Conservation (phyloP, 2,888 invertebrate genomes). For the Lepetodrilus schrolli region DNA sequence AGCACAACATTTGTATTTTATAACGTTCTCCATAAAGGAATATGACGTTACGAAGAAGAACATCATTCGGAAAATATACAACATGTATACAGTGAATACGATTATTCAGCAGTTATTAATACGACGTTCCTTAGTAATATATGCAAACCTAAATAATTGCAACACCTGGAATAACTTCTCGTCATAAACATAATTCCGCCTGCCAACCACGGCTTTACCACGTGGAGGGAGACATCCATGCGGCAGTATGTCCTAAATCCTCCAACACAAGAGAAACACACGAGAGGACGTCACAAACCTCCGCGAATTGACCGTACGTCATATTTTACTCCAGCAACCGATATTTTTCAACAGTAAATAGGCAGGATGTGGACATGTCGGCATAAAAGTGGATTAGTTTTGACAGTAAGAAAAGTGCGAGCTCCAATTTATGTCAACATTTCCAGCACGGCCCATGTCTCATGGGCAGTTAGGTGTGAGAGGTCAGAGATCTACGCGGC, state of each 20-base stretch:
- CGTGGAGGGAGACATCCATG: neutral
- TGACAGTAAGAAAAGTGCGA: conserved; percentile 18
- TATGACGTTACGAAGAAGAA: no score
- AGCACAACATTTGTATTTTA: no score
- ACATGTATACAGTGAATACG: neutral
- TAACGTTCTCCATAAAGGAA: no score
- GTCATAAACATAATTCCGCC: neutral
- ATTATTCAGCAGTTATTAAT: neutral
- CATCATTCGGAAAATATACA: no score
- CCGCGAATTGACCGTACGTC: neutral
- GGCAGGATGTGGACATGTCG: neutral
- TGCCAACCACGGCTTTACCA: neutral
- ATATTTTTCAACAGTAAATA: conserved; percentile 17
- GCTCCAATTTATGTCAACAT: neutral
- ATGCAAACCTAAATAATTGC: neutral
- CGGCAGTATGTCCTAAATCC: no score
- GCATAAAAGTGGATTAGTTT: conserved; percentile 3
- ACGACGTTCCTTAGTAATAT: neutral
- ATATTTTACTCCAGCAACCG: neutral
- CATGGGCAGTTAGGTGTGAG: neutral
- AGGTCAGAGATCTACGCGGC: neutral
- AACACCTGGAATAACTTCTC: neutral
- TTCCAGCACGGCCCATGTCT: neutral
- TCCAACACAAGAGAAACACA: neutral
- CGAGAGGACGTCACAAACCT: neutral